Evolutionary conservation across 37 sponge, comb jelly and placozoan genomes (phyloP).

Genomic region (Lycopodina hypogea): DNA sequence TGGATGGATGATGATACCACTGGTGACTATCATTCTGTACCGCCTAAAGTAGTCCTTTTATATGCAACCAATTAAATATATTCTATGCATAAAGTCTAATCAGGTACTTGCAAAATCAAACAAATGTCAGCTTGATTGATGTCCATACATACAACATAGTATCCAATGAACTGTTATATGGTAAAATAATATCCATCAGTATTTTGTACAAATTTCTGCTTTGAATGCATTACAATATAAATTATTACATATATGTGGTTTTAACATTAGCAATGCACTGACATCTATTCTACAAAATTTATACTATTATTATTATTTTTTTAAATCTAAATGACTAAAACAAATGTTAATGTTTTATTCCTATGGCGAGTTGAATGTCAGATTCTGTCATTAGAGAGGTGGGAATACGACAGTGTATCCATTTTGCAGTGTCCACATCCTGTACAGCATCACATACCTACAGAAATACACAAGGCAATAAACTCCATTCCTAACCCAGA

Average conservation of each 20-base stretch:
- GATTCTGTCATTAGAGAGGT: neutral
- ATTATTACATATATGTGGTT: too few species aligned
- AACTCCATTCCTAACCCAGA: neutral
- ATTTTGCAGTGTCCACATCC: neutral
- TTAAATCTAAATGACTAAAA: neutral
- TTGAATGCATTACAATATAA: too few species aligned
- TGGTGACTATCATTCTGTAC: conserved; percentile 43
- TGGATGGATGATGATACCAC: conserved; percentile 69
- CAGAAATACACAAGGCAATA: too few species aligned
- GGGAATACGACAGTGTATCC: neutral
- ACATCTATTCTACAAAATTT: neutral
- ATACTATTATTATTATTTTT: too few species aligned
- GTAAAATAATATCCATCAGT: too few species aligned
- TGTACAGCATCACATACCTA: conserved; percentile 14
- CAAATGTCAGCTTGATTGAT: neutral
- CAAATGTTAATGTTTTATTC: neutral
- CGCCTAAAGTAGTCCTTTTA: conserved; percentile 17
- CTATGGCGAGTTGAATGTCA: neutral
- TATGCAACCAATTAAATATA: neutral
- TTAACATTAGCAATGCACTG: neutral
- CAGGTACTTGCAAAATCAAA: neutral
- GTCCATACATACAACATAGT: neutral
- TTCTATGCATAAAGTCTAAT: neutral
- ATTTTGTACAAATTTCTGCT: too few species aligned
- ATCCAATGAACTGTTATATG: neutral